Evolutionary conservation across 2,113 vertebrate genomes (phyloP), one percentile per base, ranked within the genome.

Genomic region (Pimephales promelas): DNA sequence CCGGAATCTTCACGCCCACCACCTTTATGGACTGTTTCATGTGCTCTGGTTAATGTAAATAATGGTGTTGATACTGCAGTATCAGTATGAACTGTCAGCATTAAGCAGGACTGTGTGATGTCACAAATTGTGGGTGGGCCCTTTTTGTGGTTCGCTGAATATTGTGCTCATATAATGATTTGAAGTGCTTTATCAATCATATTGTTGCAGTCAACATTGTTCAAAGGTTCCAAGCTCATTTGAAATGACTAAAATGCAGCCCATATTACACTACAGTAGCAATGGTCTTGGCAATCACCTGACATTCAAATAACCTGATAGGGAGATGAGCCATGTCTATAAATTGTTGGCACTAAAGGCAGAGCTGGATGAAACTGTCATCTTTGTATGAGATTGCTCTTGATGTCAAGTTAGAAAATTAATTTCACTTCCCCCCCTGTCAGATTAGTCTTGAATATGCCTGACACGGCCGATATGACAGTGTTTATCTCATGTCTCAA

Each of bases 381-480:
- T 77, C 84, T 90, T 82, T 86, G 81, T 88, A 86, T 88, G 73
- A 85, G 72, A 88, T 83, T 86, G 82, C 83, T 86, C 79, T 85
- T 88, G 83, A 88, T 85, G 88, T 90, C 83, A 88, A 79, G 79
- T 83, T 73, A 76, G 70, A 64, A 81, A 86, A 90, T 83, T 87
- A 68, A 31, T 86, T 89, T 83, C 85, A 87, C 87, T 84, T 85
- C 81, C 83, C 72, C 72, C 59, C 79, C 84, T 87, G 87, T 88
- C 89, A 87, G 82, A 90, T 90, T 88, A 83, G 81, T 81, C 70
- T 68, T 85, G 80, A 61, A 74, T 83, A 82, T 73, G 54, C 40
- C 88, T 90, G 85, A 89, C 89, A 89, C 79, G 88, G 82, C 84
- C 89, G 89, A 88, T 93, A 89, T 91, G 73, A 84, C 85, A 59